These are phyloP conservation scores for Microcebus jonahi DNA, from an alignment of 2,113 vertebrate genomes.

Conservation along the genomic window DNA sequence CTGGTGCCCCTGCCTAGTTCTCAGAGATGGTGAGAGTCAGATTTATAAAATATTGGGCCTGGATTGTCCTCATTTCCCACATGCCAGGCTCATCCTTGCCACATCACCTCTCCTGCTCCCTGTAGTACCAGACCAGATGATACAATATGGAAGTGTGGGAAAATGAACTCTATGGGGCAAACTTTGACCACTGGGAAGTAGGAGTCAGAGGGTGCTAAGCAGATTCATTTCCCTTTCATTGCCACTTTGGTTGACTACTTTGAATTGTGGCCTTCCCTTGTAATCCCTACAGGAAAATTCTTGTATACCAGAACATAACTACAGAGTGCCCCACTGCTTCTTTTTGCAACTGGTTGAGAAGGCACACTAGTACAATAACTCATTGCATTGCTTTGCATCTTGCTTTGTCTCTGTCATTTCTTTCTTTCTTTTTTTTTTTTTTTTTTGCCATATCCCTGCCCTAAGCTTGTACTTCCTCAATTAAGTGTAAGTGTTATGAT, in stretches of 20 bases:
- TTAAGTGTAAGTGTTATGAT: background rate
- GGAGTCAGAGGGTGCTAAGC: background rate
- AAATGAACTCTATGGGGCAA: background rate
- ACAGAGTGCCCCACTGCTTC: background rate
- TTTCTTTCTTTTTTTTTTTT: background rate
- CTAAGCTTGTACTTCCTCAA: background rate
- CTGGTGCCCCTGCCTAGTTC: background rate
- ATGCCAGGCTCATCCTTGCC: background rate
- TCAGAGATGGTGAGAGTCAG: background rate
- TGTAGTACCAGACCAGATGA: background rate
- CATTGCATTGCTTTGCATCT: background rate
- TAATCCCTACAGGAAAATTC: background rate
- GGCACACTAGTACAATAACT: no score
- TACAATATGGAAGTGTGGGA: background rate
- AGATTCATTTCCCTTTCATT: background rate
- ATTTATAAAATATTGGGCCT: background rate
- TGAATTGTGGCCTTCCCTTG: background rate
- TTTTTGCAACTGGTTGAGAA: background rate
- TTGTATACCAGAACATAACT: background rate
- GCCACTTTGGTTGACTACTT: background rate
- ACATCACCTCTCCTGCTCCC: background rate
- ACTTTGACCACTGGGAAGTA: background rate
- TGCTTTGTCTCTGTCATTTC: background rate
- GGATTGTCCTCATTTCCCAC: background rate
- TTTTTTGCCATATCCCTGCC: background rate